These are phyloP conservation scores for Rhyzopertha dominica DNA, from an alignment of 1,140 invertebrate species.

Conservation along the genomic window DNA sequence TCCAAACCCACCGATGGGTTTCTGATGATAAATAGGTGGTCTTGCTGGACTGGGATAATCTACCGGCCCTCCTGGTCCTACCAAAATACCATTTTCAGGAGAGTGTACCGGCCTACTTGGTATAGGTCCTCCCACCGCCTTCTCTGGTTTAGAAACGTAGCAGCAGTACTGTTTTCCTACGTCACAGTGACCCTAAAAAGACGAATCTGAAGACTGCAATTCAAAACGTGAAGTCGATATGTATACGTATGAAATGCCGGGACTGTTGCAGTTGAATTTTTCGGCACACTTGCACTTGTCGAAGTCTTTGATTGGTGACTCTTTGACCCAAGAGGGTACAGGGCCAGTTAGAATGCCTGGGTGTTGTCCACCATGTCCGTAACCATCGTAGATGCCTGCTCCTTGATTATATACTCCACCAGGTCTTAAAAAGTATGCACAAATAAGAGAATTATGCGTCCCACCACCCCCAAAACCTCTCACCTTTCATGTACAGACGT, in stretches of 20 bases:
- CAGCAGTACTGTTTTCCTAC: constrained; percentile 53
- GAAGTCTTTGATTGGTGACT: constrained; percentile 46
- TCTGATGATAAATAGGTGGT: no score
- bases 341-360: constrained; percentile 42
- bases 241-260: constrained; percentile 54
- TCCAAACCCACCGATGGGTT: no score
- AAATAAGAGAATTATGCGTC: no score
- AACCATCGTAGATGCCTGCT: constrained; percentile 18
- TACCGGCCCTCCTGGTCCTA: constrained; percentile 53
- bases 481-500: no score
- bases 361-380: constrained; percentile 13
- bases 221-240: background rate
- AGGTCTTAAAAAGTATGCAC: constrained; percentile 21
- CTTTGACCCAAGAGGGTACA: constrained; percentile 45
- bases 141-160: constrained; percentile 41
- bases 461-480: no score
- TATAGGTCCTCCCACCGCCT: constrained; percentile 34
- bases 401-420: constrained; percentile 23
- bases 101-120: constrained; percentile 36
- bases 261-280: constrained; percentile 53
- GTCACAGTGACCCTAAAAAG: constrained; percentile 50
- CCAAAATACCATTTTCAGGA: constrained; percentile 47
- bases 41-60: constrained; percentile 10
- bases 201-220: constrained; percentile 1
- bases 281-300: constrained; percentile 53